phyloP scores from a whole-genome alignment of 2,113 vertebrate genomes.

The Chamaetylas fuelleborni region DNA sequence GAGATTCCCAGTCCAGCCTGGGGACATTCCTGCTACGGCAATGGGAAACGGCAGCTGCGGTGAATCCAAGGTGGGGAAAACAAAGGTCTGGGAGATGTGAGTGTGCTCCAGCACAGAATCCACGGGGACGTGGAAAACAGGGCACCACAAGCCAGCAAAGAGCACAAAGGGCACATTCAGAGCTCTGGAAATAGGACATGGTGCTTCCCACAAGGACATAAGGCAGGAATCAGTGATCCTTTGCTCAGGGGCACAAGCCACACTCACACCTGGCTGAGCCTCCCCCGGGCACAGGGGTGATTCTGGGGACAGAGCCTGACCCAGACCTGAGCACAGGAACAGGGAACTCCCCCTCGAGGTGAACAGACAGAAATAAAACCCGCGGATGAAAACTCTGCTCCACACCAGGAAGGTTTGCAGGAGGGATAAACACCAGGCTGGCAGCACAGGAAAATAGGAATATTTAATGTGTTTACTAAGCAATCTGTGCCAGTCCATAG shows the following conservation, averaged over 20 bases:
- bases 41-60: not conserved
- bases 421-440: conserved; percentile 51
- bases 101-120: not conserved
- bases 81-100: not conserved
- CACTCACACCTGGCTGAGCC: not conserved
- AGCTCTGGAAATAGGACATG: not conserved
- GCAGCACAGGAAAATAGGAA: conserved; percentile 49
- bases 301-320: not conserved
- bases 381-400: not conserved
- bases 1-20: not conserved
- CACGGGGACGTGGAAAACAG: rapidly evolving
- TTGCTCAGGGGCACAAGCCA: not conserved
- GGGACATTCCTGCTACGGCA: not conserved
- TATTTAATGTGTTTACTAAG: conserved; percentile 47
- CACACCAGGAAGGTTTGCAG: not conserved
- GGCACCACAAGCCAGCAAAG: not conserved
- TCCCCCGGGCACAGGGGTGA: rapidly evolving
- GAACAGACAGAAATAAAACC: not conserved
- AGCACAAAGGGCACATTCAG: not conserved
- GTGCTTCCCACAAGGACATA: not conserved
- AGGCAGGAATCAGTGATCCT: not conserved
- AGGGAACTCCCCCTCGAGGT: not conserved
- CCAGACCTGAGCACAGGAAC: not conserved
- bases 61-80: not conserved
- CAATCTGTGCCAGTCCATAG: not conserved